These are phyloP conservation scores for Myrmecobius fasciatus DNA, from an alignment of 2,113 vertebrate species.

Conservation along the genomic window DNA sequence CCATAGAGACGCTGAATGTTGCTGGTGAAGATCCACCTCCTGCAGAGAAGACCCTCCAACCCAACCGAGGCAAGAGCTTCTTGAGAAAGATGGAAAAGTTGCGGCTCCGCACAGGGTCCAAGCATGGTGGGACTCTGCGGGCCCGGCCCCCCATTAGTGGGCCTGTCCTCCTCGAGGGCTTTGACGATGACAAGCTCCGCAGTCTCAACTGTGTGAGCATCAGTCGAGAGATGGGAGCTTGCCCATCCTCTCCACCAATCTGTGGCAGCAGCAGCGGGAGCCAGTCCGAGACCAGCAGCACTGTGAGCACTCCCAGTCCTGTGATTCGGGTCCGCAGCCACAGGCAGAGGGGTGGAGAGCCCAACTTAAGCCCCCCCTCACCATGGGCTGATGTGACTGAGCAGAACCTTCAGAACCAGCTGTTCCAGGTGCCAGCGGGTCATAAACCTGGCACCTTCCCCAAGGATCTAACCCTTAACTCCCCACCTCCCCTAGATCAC, in stretches of 20 bases:
- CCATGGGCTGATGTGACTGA: slow-evolving; percentile 65
- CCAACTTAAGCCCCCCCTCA: slow-evolving; percentile 64
- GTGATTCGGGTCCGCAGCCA: slow-evolving; percentile 66
- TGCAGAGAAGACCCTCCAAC: slow-evolving; percentile 80
- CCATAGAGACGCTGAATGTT: slow-evolving; percentile 69
- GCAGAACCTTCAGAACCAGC: slow-evolving; percentile 74
- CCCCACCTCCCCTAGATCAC: slow-evolving; percentile 71
- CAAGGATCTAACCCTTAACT: slow-evolving; percentile 80
- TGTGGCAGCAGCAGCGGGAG: slow-evolving; percentile 81
- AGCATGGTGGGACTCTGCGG: slow-evolving; percentile 66
- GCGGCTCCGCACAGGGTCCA: slow-evolving; percentile 79
- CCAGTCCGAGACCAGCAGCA: slow-evolving; percentile 86
- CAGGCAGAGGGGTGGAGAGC: slow-evolving; percentile 61
- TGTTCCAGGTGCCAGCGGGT: slow-evolving; percentile 88
- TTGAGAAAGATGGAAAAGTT: slow-evolving; percentile 92
- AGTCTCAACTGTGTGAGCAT: slow-evolving; percentile 73
- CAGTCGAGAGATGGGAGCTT: slow-evolving; percentile 62
- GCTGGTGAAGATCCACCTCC: slow-evolving; percentile 74
- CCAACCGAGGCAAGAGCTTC: slow-evolving; percentile 85
- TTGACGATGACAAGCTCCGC: slow-evolving; percentile 82
- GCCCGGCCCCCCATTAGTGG: slow-evolving; percentile 77
- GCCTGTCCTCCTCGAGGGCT: slow-evolving; percentile 84
- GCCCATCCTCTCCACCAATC: slow-evolving; percentile 80
- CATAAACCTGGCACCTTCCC: slow-evolving; percentile 94
- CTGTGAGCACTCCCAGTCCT: slow-evolving; percentile 83